Conservation (phyloP, 2,888 invertebrate species). For the Quadriops clusia region DNA sequence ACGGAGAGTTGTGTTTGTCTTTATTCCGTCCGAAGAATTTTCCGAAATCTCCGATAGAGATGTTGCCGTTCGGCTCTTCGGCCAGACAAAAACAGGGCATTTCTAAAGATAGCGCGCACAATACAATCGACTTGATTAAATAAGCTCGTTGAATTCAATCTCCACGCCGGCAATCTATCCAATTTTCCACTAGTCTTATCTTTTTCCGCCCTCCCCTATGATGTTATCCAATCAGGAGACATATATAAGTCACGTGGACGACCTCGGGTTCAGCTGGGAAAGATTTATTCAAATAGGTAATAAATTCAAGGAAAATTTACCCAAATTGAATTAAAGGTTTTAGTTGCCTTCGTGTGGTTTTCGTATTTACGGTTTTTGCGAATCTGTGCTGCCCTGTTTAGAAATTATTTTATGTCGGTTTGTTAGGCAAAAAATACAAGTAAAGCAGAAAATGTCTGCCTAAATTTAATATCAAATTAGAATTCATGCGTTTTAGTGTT, state of each 20-base stretch:
- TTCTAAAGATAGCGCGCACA: conserved; percentile 19
- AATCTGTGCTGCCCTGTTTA: no score
- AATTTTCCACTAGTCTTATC: conserved; percentile 37
- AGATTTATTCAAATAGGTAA: conserved; percentile 26
- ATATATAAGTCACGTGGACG: conserved; percentile 29
- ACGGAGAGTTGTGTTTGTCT: conserved; percentile 15
- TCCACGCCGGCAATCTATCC: conserved; percentile 32
- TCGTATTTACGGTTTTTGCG: no score
- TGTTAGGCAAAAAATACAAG: no score
- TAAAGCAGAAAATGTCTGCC: no score
- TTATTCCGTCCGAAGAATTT: conserved; percentile 14
- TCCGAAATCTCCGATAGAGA: conserved; percentile 7
- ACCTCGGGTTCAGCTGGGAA: conserved; percentile 10
- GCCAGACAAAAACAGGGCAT: conserved; percentile 13
- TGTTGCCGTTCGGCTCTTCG: conserved; percentile 5
- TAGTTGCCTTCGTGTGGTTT: no score
- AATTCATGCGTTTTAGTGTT: no score
- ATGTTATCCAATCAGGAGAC: conserved; percentile 31
- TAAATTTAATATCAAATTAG: no score
- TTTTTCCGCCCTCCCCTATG: conserved; percentile 31
- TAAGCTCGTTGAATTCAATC: conserved; percentile 38
- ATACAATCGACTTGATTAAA: conserved; percentile 26
- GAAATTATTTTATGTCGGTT: no score
- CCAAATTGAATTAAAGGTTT: background rate
- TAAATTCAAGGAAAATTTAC: conserved; percentile 17